Evolutionary conservation across 2,888 invertebrate genomes (phyloP), one percentile per base, ranked within the genome.

Genomic region (Xanthorhoe spadicearia): DNA sequence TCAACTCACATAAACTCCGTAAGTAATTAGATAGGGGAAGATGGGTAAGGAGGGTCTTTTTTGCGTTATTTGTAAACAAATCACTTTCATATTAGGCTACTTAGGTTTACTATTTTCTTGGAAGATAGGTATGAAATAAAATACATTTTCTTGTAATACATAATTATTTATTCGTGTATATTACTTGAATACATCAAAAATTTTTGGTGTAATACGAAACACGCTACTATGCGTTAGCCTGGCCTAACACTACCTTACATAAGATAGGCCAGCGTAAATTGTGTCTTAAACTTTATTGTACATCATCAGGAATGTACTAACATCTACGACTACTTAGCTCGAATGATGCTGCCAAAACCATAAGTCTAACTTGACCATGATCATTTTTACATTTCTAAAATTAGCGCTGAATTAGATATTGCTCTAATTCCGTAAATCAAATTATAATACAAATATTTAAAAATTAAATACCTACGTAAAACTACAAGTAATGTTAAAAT

Each of bases 301-400:
- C 92, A 91, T 90, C 72, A 50, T 85, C 83, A 85, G 92, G 92
- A 92, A 92, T 92, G 92, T 92, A 92, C 92, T 87, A 86, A 81
- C 80, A 79, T 80, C 86, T 87, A 86, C 74, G 59, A 72, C 88
- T 89, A 89, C 81, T 82, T 83, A 85, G 81, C 83, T 80, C 80
- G 66, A 82, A 78, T 79, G 80, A 79, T 64, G 69, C 69, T 63
- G 71, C 66, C 53, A 43, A 52, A 19, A 48, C 32, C 15, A 53
- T 17, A 23, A 28, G 53, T 46, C 66, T 43, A n/a, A 61, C 43
- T 23, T 17, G 46, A 53, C 46, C 55, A 17, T 13, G n/a, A 65
- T n/a, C 19, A 32, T 53, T 51, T n/a, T 43, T 19, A 18, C 38
- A 60, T 43, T 23, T 53, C 18, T 46, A 56, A 60, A 46, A 68